phyloP scores from a whole-genome alignment of 2,113 vertebrate species.

The Hippolais icterina region DNA sequence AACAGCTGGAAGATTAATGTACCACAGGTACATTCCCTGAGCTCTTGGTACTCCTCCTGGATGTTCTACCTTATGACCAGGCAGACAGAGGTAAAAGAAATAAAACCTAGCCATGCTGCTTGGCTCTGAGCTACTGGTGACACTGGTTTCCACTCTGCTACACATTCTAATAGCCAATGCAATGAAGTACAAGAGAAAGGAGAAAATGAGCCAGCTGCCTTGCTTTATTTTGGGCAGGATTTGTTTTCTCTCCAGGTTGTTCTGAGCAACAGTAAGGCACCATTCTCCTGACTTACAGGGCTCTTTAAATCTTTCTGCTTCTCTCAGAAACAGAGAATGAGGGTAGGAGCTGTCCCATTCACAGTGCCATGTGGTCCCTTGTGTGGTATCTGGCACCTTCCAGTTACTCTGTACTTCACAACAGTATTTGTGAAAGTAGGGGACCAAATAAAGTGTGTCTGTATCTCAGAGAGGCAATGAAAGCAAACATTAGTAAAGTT shows the following conservation, averaged over 20 bases:
- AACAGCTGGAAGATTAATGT: neutral
- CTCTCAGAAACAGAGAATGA: neutral
- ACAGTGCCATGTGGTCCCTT: neutral
- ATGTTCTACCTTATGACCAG: neutral
- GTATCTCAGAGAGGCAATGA: neutral
- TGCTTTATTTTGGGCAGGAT: neutral
- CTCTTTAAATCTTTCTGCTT: neutral
- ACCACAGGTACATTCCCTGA: neutral
- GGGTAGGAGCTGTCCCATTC: neutral
- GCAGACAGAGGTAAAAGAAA: neutral
- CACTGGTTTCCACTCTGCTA: neutral
- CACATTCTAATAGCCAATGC: accelerated
- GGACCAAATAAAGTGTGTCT: neutral
- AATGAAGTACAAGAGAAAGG: neutral
- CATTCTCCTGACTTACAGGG: neutral
- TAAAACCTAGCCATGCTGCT: neutral
- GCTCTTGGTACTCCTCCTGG: neutral
- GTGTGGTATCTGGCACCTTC: neutral
- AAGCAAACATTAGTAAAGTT: neutral
- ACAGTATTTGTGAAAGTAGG: neutral
- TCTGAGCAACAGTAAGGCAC: neutral
- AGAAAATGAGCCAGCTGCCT: neutral
- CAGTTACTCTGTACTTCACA: neutral
- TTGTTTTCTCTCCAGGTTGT: neutral
- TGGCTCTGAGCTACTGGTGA: neutral